Conservation (phyloP, 2,888 invertebrate genomes). For the Mesopsocus fuscifrons region DNA sequence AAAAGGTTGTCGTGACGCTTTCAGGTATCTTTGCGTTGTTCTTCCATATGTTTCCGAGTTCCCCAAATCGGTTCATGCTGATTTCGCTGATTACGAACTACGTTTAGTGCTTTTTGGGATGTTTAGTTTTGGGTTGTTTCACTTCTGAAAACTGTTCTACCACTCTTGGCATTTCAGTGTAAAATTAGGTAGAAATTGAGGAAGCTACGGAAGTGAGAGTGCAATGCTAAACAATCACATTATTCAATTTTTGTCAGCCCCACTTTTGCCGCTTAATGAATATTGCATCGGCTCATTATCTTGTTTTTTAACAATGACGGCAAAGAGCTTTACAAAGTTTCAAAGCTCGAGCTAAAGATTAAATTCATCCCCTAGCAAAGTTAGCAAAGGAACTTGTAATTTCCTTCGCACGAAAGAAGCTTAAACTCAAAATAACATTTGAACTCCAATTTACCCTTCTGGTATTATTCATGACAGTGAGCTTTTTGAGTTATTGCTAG, state of each 20-base stretch:
- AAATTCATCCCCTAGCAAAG: slow-evolving; percentile 2
- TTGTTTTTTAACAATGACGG: slow-evolving; percentile 1
- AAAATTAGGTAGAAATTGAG: not conserved
- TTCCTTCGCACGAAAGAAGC: slow-evolving; percentile 5
- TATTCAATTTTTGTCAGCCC: not conserved
- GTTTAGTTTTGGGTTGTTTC: no score
- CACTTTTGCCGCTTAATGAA: not conserved
- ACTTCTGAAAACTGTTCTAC: not conserved
- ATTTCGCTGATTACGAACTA: not conserved
- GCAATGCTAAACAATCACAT: no score
- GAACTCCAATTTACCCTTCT: slow-evolving; percentile 6
- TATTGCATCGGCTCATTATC: no score
- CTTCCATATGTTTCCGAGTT: not conserved
- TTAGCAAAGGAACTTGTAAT: slow-evolving; percentile 4
- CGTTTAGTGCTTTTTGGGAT: no score
- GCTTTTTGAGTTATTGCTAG: not conserved
- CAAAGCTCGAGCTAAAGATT: not conserved
- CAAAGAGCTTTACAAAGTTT: slow-evolving; percentile 6
- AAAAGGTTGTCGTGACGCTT: no score
- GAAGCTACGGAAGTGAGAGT: not conserved
- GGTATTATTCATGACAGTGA: not conserved
- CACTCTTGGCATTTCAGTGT: not conserved
- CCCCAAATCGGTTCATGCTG: not conserved
- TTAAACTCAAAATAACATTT: slow-evolving; percentile 9
- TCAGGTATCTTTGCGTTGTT: no score